Percentiles rank a stretch among this genome's conserved stretches.
phyloP scores from a whole-genome alignment of 2,888 invertebrate genomes.

The Dugesia japonica region DNA sequence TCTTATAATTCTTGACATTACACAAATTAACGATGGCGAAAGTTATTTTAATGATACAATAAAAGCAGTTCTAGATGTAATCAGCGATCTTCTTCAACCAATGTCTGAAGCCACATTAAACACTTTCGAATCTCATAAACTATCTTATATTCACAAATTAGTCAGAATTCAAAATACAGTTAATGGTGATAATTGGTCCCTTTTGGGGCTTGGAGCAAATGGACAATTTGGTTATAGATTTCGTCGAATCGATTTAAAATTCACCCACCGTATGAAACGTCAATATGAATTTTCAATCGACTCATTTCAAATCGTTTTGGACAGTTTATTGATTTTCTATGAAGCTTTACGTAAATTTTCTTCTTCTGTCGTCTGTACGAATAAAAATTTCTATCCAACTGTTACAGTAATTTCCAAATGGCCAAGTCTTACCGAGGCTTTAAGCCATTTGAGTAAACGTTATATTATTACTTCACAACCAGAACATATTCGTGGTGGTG shows the following conservation, averaged over 20 bases:
- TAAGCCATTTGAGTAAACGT: slow-evolving; percentile 82
- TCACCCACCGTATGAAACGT: slow-evolving; percentile 91
- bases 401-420: slow-evolving; percentile 90
- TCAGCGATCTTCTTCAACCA: not conserved
- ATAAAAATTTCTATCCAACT: slow-evolving; percentile 71
- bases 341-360: slow-evolving; percentile 52
- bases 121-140: not conserved
- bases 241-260: slow-evolving; percentile 87
- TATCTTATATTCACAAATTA: slow-evolving; percentile 83
- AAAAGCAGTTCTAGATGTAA: not conserved
- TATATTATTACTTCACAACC: slow-evolving; percentile 91
- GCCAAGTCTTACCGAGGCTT: slow-evolving; percentile 83
- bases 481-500: slow-evolving; percentile 95
- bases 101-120: not conserved
- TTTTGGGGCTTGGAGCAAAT: slow-evolving; percentile 70
- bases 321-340: slow-evolving; percentile 81
- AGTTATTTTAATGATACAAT: not conserved
- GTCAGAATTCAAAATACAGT: slow-evolving; percentile 69
- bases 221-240: not conserved
- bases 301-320: slow-evolving; percentile 92
- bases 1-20: not conserved
- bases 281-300: slow-evolving; percentile 99
- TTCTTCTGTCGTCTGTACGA: slow-evolving; percentile 59
- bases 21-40: not conserved
- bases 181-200: slow-evolving; percentile 79